Conservation (phyloP, 2,797 vertebrate genomes). For the Telmatherina bonti region DNA sequence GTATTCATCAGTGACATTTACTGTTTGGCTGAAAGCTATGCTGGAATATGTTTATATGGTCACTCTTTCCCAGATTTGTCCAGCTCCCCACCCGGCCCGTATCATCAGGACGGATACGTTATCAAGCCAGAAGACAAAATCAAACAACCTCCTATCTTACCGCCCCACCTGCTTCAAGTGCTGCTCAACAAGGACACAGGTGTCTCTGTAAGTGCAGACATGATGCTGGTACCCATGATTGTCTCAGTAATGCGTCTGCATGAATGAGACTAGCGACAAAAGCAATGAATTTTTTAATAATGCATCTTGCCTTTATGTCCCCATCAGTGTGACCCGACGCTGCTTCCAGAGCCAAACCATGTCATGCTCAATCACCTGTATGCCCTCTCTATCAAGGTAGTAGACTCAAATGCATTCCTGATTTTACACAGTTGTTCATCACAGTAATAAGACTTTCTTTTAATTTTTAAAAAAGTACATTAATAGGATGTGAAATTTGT, state of each 20-base stretch:
- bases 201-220: constrained; percentile 88
- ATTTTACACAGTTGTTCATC: neutral
- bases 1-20: neutral
- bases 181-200: constrained; percentile 98
- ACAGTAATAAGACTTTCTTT: neutral
- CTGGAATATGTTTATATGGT: neutral
- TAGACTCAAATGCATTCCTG: neutral
- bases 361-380: constrained; percentile 99
- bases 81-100: constrained; percentile 96
- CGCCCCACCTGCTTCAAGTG: constrained; percentile 96
- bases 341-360: constrained; percentile 97
- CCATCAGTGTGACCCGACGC: constrained; percentile 92
- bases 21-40: neutral
- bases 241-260: neutral
- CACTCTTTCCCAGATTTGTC: constrained; percentile 87
- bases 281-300: neutral
- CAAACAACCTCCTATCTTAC: constrained; percentile 92
- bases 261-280: neutral
- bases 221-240: neutral
- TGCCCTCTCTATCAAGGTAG: constrained; percentile 97
- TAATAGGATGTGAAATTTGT: neutral
- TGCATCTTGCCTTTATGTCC: constrained; percentile 13
- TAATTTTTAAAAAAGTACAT: neutral
- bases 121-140: constrained; percentile 90
- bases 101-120: constrained; percentile 92